Conservation (phyloP, 1,140 invertebrate genomes). For the Odontomachus brunneus region DNA sequence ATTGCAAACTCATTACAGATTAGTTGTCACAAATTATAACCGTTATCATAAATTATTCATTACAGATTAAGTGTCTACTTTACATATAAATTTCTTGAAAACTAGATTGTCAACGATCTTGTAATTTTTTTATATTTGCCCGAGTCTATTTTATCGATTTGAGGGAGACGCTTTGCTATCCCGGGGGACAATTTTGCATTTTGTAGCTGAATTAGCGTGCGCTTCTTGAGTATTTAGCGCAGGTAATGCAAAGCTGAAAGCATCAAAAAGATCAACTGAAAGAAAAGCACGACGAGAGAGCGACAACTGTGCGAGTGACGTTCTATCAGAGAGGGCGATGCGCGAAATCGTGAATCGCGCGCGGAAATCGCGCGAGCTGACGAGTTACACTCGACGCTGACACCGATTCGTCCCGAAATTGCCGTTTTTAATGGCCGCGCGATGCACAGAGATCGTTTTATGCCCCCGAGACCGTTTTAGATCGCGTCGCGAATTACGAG, state of each 20-base stretch:
- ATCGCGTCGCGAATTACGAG: constrained; percentile 44
- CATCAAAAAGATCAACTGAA: constrained; percentile 1
- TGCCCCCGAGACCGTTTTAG: constrained; percentile 42
- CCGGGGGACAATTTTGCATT: background rate
- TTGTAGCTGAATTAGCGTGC: background rate
- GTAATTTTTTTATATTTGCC: too few species aligned
- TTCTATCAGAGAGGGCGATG: background rate
- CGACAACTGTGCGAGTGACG: constrained; percentile 5
- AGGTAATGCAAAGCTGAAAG: background rate
- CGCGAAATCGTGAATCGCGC: background rate
- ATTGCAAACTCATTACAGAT: too few species aligned
- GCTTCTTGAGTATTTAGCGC: background rate
- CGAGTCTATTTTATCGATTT: too few species aligned
- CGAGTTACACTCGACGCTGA: constrained; percentile 23
- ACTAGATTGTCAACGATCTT: too few species aligned
- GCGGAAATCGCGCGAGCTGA: constrained; percentile 12
- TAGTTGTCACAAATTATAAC: too few species aligned
- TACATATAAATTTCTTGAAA: too few species aligned
- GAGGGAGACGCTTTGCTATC: too few species aligned
- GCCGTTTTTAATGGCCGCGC: constrained; percentile 33
- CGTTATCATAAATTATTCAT: too few species aligned
- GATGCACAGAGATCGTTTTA: constrained; percentile 36
- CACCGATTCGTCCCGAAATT: constrained; percentile 43
- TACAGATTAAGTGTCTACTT: too few species aligned
- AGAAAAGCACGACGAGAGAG: background rate